Base-by-base conservation (phyloP, 2,797 vertebrate species). In the Dipus sagitta region DNA sequence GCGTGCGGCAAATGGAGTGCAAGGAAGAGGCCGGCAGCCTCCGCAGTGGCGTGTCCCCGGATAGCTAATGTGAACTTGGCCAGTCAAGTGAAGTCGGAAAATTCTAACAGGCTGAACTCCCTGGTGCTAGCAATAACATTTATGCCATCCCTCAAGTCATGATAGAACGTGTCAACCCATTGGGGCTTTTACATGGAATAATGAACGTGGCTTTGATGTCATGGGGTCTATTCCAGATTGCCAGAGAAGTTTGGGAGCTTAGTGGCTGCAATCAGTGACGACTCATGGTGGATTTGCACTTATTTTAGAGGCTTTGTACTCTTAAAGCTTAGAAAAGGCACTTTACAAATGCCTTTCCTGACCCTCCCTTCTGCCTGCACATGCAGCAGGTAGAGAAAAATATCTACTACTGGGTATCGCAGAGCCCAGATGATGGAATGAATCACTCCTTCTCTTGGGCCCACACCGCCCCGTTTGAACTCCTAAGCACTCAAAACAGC, bases 121-220 rank as follows among this genome's bases (percentile, higher is more conserved):
- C 86, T 88, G 28, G 65, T 90, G 13, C 54, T 94, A 93, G 90
- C 91, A 93, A 34, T 86, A 75, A 82, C 88, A 70, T 94, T 92
- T 67, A 92, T 34, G 65, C 52, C 34, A 30, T 84, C 88, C 64
- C 71, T 91, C 90, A 28, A 79, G 30, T 88, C 20, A 1, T 77
- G 28, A 38, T 74, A 68, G 72, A 88, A 71, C 88, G 30, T 92
- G 62, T 91, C 81, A 94, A 42, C 88, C 79, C 88, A 68, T 24
- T 83, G 34, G 71, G 58, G 70, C 65, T 95, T 94, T 84, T 28
- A 75, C 85, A 62, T 96, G 30, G 85, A 77, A 60, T 89, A 75
- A 70, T 52, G 82, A 67, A 84, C 88, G 58, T 58, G 38, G 14
- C 79, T 92, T 78, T 95, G 86, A 76, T 78, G 26, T 30, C 76